These are phyloP conservation scores for Stictonetta naevosa DNA, from an alignment of 2,113 vertebrate species.

Conservation along the genomic window DNA sequence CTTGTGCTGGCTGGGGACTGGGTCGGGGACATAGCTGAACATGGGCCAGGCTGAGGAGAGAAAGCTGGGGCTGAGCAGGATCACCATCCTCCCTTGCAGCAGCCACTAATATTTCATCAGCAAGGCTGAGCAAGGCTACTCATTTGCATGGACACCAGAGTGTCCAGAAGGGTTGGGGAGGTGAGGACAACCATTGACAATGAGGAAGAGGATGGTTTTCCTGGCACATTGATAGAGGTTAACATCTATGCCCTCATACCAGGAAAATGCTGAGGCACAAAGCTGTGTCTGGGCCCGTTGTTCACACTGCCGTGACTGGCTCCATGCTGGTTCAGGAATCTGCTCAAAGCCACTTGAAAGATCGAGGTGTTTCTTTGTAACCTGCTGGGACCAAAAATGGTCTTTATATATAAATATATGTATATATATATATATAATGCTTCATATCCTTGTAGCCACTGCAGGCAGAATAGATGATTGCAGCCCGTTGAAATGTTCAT, in stretches of 20 bases:
- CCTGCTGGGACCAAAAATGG: not conserved
- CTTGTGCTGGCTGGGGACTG: not conserved
- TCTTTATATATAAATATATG: not conserved
- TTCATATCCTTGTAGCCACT: not conserved
- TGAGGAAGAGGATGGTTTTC: not conserved
- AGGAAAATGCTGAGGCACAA: not conserved
- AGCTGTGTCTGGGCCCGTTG: not conserved
- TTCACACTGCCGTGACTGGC: rapidly evolving
- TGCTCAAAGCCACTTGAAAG: slow-evolving; percentile 25
- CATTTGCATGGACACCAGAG: not conserved
- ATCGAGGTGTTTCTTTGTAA: slow-evolving; percentile 21
- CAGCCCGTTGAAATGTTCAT: not conserved
- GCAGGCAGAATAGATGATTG: not conserved
- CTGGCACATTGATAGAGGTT: not conserved
- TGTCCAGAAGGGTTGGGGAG: not conserved
- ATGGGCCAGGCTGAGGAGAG: not conserved
- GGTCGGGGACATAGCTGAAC: not conserved
- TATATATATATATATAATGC: not conserved
- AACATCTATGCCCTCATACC: not conserved
- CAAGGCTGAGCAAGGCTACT: not conserved
- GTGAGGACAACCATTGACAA: not conserved
- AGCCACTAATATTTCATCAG: not conserved
- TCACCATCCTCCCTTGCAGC: rapidly evolving
- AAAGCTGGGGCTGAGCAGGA: not conserved
- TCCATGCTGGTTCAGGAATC: not conserved